Base-by-base conservation (phyloP, 2,888 invertebrate species). In the Drosophila infuscata region DNA sequence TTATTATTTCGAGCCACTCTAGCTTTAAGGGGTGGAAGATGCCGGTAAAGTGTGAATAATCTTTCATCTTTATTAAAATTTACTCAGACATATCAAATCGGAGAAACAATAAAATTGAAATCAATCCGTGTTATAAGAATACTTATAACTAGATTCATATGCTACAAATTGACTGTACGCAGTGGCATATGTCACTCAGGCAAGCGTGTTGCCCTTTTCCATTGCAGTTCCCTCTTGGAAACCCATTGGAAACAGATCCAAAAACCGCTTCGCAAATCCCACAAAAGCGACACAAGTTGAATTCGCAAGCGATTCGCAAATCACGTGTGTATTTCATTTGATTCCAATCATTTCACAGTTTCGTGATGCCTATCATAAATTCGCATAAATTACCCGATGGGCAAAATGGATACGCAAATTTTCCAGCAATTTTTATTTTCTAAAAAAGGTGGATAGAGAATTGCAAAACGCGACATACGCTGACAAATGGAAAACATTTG, bases 401-500 rank as follows among this genome's bases (percentile, higher is more conserved):
- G 58, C 60, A 70, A 68, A 81, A 89, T 77, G 85, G 88, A 88
- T 89, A 88, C 90, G 82, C 85, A 88, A 88, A 89, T 86, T 82
- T 82, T 61, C 74, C 60, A 63, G 38, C 57, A 69, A 73, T 49
- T 67, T 58, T 68, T 17, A 0, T 53, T 3, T 9, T 29, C 29
- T 29, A 9, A 15, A 54, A 53, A 9, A 54, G 33, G 46, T 58
- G 51, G 43, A 35, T 41, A 58, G 63, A 20, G 43, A 36, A 70
- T 49, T 60, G 75, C 53, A 68, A 79, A 73, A 67, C 49, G 83
- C 65, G 73, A 73, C 89, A 71, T 88, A 85, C 70, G 90, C 82
- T 75, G 88, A 88, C 85, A 89, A 85, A 85, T 85, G 85, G 88
- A 86, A 89, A 85, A 88, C 90, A 89, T 86, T 86, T 86, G 85